Percentiles rank a stretch among this genome's conserved stretches.
Conservation (phyloP, 1,140 invertebrate genomes). For the Elymnias hypermnestra region DNA sequence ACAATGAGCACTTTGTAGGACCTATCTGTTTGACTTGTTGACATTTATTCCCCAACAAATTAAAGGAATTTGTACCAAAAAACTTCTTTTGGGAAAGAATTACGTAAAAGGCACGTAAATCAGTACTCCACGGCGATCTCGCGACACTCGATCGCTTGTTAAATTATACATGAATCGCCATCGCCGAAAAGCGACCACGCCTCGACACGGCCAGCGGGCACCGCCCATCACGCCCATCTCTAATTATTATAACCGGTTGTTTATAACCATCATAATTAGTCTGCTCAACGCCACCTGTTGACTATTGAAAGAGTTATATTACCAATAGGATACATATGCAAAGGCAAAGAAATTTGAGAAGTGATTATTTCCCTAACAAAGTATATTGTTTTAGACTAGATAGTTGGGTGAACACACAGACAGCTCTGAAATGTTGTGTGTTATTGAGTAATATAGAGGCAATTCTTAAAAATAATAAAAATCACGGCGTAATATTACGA, state of each 20-base stretch:
- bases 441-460: no score
- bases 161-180: constrained; percentile 63
- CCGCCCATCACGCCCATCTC: constrained; percentile 55
- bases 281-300: constrained; percentile 55
- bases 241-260: constrained; percentile 70
- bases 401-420: no score
- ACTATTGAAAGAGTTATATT: constrained; percentile 4
- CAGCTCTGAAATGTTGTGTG: no score
- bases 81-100: not conserved
- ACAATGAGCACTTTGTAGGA: no score
- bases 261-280: constrained; percentile 58
- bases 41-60: no score
- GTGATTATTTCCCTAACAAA: no score
- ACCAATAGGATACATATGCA: not conserved
- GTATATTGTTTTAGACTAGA: no score
- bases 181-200: constrained; percentile 63
- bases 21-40: no score
- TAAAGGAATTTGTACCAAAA: no score
- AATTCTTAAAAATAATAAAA: no score
- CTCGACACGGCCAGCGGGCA: constrained; percentile 33
- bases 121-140: constrained; percentile 8
- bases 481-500: no score
- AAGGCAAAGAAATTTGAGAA: no score
- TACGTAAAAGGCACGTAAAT: constrained; percentile 10
- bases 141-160: constrained; percentile 41